These are phyloP conservation scores for Sminthurinus signatus DNA, from an alignment of 1,140 invertebrate genomes.

Conservation along the genomic window DNA sequence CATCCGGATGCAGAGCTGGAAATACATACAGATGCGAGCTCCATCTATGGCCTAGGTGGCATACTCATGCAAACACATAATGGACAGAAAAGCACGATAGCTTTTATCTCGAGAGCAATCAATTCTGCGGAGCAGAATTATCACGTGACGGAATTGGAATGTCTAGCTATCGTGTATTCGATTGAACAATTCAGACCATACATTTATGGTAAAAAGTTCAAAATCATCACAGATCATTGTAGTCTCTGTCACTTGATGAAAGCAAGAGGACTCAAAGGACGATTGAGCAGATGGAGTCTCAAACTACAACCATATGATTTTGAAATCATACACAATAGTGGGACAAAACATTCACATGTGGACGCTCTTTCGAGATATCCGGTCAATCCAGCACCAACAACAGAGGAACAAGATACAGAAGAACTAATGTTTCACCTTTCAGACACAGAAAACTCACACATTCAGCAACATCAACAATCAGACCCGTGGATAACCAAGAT, in stretches of 20 bases:
- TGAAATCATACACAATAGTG: slow-evolving; percentile 2
- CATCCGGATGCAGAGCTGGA: slow-evolving; percentile 3
- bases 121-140: slow-evolving; percentile 44
- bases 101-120: slow-evolving; percentile 47
- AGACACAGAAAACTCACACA: too few species aligned
- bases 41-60: neutral
- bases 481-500: too few species aligned
- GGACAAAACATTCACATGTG: slow-evolving; percentile 5
- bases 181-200: slow-evolving; percentile 19
- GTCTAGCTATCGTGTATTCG: slow-evolving; percentile 46
- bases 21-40: slow-evolving; percentile 1
- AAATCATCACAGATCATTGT: slow-evolving; percentile 11
- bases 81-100: slow-evolving; percentile 17
- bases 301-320: slow-evolving; percentile 11
- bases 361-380: slow-evolving; percentile 19
- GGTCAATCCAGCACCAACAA: slow-evolving; percentile 13
- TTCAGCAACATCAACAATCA: too few species aligned
- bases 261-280: slow-evolving; percentile 2
- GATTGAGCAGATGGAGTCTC: slow-evolving; percentile 10
- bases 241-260: slow-evolving; percentile 1
- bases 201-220: slow-evolving; percentile 19
- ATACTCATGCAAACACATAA: slow-evolving; percentile 25
- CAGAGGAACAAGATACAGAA: too few species aligned
- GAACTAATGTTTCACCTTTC: too few species aligned
- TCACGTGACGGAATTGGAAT: slow-evolving; percentile 46